Evolutionary conservation across 2,113 vertebrate species (phyloP).

Genomic region (Tonatia bakeri): DNA sequence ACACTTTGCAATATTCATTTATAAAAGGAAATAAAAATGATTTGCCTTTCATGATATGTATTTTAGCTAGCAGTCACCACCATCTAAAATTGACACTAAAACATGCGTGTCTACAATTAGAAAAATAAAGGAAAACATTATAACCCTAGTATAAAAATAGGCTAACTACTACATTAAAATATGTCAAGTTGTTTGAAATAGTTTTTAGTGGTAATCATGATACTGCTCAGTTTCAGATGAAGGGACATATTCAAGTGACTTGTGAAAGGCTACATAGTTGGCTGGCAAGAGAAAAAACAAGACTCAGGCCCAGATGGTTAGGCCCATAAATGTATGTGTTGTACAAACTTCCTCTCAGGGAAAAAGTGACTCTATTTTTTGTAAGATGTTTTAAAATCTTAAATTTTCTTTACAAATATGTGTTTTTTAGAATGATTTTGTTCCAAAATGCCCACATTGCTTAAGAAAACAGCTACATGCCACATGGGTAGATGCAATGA

Average conservation of each 20-base stretch:
- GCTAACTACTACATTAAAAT: neutral
- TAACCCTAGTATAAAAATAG: neutral
- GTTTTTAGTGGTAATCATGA: neutral
- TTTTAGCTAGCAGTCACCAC: neutral
- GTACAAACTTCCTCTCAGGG: constrained; percentile 32
- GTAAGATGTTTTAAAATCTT: constrained; percentile 32
- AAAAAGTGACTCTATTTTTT: constrained; percentile 39
- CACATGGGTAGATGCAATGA: neutral
- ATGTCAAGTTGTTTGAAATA: neutral
- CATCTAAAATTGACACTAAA: neutral
- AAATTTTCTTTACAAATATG: constrained; percentile 50
- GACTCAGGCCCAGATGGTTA: constrained; percentile 32
- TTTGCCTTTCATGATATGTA: neutral
- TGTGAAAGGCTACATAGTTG: constrained; percentile 14
- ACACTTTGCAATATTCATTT: neutral
- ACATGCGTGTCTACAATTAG: neutral
- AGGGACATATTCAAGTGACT: constrained; percentile 5
- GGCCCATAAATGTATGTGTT: constrained; percentile 42
- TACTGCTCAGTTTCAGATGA: neutral
- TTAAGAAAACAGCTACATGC: neutral
- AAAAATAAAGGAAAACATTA: neutral
- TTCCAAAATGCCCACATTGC: neutral
- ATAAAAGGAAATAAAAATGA: constrained; percentile 13
- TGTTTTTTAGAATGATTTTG: constrained; percentile 29
- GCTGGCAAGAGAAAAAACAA: constrained; percentile 33